Conservation (phyloP, 1,140 invertebrate genomes). For the Palaemon carinicauda region DNA sequence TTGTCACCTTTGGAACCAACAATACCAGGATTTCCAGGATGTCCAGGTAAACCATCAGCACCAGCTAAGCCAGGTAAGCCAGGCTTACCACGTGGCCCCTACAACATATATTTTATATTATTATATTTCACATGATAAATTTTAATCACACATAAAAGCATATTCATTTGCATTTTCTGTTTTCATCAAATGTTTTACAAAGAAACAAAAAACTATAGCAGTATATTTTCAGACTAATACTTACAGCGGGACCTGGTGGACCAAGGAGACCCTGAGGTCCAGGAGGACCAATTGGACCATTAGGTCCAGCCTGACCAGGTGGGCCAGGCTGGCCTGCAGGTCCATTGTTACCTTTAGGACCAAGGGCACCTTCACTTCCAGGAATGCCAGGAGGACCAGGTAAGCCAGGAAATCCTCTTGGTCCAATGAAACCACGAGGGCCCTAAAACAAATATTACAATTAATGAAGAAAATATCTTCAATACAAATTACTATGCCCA, state of each 20-base stretch:
- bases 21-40: slow-evolving; percentile 75
- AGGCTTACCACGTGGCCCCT: slow-evolving; percentile 78
- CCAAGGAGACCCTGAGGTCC: slow-evolving; percentile 76
- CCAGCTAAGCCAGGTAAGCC: slow-evolving; percentile 78
- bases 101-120: background rate
- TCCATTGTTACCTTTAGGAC: slow-evolving; percentile 77
- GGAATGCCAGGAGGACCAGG: slow-evolving; percentile 79
- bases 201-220: no score
- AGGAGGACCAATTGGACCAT: slow-evolving; percentile 73
- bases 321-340: slow-evolving; percentile 75
- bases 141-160: background rate
- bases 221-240: background rate
- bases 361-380: slow-evolving; percentile 76
- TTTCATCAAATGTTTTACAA: no score
- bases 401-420: slow-evolving; percentile 79
- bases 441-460: slow-evolving; percentile 69
- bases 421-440: slow-evolving; percentile 81
- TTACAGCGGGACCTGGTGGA: slow-evolving; percentile 73
- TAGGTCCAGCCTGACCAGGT: slow-evolving; percentile 74
- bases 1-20: slow-evolving; percentile 75
- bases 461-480: background rate
- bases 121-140: background rate
- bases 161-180: no score
- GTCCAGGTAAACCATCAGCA: slow-evolving; percentile 77
- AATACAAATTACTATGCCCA: background rate